A percentile compares a stretch with the other conserved stretches of the same genome.
These are phyloP conservation scores for Odocoileus virginianus DNA, from an alignment of 2,113 vertebrate genomes.

Conservation along the genomic window DNA sequence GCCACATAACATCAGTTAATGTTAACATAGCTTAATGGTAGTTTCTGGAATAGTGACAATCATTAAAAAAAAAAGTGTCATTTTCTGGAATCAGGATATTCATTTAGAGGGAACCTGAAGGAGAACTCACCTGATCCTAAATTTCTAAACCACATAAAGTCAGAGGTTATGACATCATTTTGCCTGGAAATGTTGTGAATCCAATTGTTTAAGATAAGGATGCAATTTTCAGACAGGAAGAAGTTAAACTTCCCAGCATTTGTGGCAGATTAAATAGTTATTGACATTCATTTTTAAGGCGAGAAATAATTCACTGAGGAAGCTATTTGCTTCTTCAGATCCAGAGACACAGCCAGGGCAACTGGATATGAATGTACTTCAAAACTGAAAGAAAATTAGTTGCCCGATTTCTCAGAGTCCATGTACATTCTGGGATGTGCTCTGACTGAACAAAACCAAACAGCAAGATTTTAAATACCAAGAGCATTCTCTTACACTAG, in stretches of 20 bases:
- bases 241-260: background rate
- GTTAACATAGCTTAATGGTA: background rate
- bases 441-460: background rate
- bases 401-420: background rate
- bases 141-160: background rate
- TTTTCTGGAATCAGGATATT: conserved; percentile 22
- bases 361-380: background rate
- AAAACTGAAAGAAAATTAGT: background rate
- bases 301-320: background rate
- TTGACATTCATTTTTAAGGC: background rate
- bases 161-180: background rate
- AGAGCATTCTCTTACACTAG: background rate
- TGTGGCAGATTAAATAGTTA: background rate
- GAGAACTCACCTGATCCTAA: background rate
- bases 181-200: background rate
- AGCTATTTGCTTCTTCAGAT: background rate
- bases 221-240: background rate
- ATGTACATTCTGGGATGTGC: background rate
- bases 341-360: background rate
- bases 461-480: background rate
- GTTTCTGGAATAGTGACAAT: background rate
- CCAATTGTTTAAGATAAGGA: background rate
- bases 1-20: background rate
- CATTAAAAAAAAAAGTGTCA: background rate
- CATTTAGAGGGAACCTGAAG: background rate